Evolutionary conservation across 2,888 invertebrate species (phyloP), one percentile per base, ranked within the genome.

Genomic region (Drosophila maculinotata): DNA sequence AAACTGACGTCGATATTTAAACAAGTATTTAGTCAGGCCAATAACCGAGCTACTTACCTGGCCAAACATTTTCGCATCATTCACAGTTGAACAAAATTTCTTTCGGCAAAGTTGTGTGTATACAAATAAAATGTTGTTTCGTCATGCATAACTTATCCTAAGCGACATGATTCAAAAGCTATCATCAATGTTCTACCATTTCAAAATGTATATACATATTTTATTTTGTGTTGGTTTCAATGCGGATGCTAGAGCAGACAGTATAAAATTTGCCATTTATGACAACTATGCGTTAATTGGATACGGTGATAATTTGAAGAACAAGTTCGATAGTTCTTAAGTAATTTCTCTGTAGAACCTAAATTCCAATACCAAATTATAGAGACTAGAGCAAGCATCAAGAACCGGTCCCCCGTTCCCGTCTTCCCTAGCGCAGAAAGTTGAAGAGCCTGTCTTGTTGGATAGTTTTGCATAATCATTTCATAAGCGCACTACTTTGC

Each of bases 401-500:
- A 44, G 56, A 86, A 88, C 88, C 88, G 80, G 87, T 86, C 65
- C 64, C 42, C 17, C 36, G 41, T 60, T 68, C 68, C 76, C 66
- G 62, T 65, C 58, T 72, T 86, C 80, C 81, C 56, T 71, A 54
- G 45, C 63, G 28, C 62, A 57, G 69, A 72, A 72, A 73, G 81
- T 62, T 53, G 52, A 62, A 54, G 64, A 64, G 65, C 67, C 73
- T 65, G 76, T 83, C 79, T 66, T 67, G 57, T 71, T 53, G 35
- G 69, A 80, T 69, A 80, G 81, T 83, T 80, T 83, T 75, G 88
- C 83, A 83, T 83, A 83, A 88, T 84, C 78, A 63, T 68, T 69
- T 77, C 72, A 88, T 87, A 88, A 88, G 65, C 84, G 87, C 87
- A 88, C 47, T 67, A 62, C 59, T 83, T 88, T 76, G 82, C 84